A percentile compares a stretch with the other conserved stretches of the same genome.
Conservation (phyloP, 2,113 vertebrate genomes). For the Mormoops blainvillei region DNA sequence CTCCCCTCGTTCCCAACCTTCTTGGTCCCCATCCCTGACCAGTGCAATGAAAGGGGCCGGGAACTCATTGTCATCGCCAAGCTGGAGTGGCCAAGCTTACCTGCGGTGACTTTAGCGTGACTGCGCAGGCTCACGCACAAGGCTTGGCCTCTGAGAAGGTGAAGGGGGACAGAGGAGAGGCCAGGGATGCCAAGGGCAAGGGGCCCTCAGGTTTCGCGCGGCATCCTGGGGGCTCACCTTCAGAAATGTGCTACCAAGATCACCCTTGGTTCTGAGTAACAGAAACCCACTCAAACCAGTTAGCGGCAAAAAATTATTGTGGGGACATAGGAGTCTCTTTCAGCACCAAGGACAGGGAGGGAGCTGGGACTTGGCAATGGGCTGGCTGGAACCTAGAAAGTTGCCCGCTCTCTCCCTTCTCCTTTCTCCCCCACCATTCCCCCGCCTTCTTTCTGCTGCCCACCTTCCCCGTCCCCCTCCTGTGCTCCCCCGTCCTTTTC, state of each 20-base stretch:
- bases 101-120: not conserved
- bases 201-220: not conserved
- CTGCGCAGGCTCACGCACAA: not conserved
- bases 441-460: not conserved
- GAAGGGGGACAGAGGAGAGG: not conserved
- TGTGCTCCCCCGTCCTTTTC: fast-evolving
- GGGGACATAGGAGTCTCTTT: not conserved
- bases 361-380: not conserved
- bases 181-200: not conserved
- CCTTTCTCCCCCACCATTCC: no score
- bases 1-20: not conserved
- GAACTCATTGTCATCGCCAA: not conserved
- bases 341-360: not conserved
- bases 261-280: not conserved
- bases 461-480: not conserved
- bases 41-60: not conserved
- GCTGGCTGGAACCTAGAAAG: not conserved
- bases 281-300: not conserved
- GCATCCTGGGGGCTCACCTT: not conserved
- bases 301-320: not conserved
- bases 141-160: not conserved
- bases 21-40: not conserved
- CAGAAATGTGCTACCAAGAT: not conserved
- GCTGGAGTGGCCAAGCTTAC: not conserved
- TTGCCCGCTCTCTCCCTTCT: not conserved